These are phyloP conservation scores for Misgurnus anguillicaudatus DNA, from an alignment of 2,113 vertebrate genomes.

Conservation along the genomic window DNA sequence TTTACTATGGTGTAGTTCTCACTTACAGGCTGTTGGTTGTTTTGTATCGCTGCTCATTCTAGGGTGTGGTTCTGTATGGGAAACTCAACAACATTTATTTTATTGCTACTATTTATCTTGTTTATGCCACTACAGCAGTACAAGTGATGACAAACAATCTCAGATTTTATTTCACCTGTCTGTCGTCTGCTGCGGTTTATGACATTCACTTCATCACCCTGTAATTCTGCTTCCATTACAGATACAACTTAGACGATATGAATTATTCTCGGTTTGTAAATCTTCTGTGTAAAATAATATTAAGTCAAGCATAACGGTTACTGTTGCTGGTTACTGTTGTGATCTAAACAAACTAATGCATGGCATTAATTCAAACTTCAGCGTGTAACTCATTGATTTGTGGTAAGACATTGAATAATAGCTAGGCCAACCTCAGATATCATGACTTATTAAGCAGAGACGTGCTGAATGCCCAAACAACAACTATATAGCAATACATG, in stretches of 20 bases:
- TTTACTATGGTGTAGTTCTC: neutral
- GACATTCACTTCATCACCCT: neutral
- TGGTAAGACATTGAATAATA: too few relatives aligned
- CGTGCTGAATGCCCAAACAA: too few relatives aligned
- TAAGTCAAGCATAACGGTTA: neutral
- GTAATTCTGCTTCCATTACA: too few relatives aligned
- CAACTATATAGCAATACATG: too few relatives aligned
- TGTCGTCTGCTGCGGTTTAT: neutral
- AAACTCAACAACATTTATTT: neutral
- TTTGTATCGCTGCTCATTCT: neutral
- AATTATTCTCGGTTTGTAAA: too few relatives aligned
- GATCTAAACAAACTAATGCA: too few relatives aligned
- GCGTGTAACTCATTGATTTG: too few relatives aligned
- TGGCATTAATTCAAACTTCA: neutral
- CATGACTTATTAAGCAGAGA: too few relatives aligned
- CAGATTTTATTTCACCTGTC: neutral
- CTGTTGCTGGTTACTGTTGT: neutral
- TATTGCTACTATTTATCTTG: neutral
- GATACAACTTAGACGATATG: too few relatives aligned
- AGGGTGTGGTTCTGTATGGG: conserved; percentile 11
- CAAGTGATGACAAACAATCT: neutral
- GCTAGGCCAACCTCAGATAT: too few relatives aligned
- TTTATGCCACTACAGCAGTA: neutral
- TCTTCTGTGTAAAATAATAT: neutral
- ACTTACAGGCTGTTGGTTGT: neutral